Conservation (phyloP, 2,113 vertebrate species). For the Oncorhynchus keta region DNA sequence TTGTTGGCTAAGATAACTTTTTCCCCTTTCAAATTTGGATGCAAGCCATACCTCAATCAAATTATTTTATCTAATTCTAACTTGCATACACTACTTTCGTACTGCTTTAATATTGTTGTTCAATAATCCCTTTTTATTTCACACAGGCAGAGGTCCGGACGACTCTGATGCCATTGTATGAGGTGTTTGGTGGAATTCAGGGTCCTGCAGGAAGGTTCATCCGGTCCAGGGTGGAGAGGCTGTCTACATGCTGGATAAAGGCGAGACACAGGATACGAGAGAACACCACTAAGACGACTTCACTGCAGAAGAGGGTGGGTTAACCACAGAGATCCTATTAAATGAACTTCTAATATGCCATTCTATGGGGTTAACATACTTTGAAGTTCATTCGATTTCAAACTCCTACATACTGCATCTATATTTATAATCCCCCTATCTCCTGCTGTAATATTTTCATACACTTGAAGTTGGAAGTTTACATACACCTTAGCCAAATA, state of each 20-base stretch:
- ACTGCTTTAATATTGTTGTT: neutral
- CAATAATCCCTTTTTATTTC: neutral
- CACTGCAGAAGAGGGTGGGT: conserved; percentile 56
- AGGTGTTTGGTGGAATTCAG: conserved; percentile 47
- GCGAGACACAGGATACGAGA: conserved; percentile 54
- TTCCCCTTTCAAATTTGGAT: too few relatives aligned
- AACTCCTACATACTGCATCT: too few relatives aligned
- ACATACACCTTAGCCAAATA: too few relatives aligned
- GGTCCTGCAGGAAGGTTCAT: conserved; percentile 64
- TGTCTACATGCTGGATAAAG: conserved; percentile 58
- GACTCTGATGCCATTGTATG: conserved; percentile 48
- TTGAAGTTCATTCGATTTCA: too few relatives aligned
- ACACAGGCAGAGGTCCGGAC: conserved; percentile 54
- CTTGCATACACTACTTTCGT: too few relatives aligned
- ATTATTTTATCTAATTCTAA: too few relatives aligned
- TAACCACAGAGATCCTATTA: neutral
- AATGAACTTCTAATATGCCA: neutral
- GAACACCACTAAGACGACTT: conserved; percentile 26
- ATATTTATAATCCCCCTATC: too few relatives aligned
- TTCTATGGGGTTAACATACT: too few relatives aligned
- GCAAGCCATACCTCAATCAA: too few relatives aligned
- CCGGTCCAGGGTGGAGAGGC: conserved; percentile 61
- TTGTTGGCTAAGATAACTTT: too few relatives aligned
- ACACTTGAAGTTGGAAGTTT: too few relatives aligned
- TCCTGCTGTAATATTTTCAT: too few relatives aligned